Percentiles rank a stretch among this genome's conserved stretches.
Evolutionary conservation across 1,140 invertebrate species (phyloP).

Genomic region (Platorchestia sp.): DNA sequence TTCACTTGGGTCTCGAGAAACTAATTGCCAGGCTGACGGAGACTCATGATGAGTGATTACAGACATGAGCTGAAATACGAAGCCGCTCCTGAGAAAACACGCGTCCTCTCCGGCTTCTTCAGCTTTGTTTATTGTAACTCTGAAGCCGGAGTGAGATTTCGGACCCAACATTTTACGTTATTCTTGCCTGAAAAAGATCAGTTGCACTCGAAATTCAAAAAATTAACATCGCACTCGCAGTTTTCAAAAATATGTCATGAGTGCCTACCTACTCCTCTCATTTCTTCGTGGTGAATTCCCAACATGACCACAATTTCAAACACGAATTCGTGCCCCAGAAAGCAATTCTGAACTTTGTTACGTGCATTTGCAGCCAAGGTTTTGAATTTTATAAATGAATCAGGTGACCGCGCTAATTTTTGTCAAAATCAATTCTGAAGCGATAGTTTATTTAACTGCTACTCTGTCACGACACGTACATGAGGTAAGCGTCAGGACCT

Average conservation of each 20-base stretch:
- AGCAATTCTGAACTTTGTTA: background rate
- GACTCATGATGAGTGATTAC: constrained; percentile 55
- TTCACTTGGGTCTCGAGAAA: constrained; percentile 4
- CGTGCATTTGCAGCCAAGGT: background rate
- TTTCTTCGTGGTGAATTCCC: background rate
- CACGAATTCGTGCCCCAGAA: background rate
- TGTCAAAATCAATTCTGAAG: no score
- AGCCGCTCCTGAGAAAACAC: constrained; percentile 42
- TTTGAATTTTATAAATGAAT: no score
- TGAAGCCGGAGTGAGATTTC: background rate
- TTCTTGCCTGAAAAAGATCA: background rate
- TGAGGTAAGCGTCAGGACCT: no score
- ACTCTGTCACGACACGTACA: no score
- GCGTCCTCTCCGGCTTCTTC: background rate
- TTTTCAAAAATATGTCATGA: background rate
- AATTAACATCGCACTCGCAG: background rate
- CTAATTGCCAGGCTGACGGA: constrained; percentile 37
- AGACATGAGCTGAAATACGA: constrained; percentile 39
- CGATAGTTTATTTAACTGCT: no score
- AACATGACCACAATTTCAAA: background rate
- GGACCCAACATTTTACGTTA: background rate
- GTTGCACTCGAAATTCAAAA: background rate
- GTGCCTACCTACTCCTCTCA: background rate
- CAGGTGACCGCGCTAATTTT: no score
- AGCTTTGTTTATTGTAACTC: constrained; percentile 38